These are phyloP conservation scores for Pelecanoides urinatrix DNA, from an alignment of 2,113 vertebrate genomes.

Conservation along the genomic window DNA sequence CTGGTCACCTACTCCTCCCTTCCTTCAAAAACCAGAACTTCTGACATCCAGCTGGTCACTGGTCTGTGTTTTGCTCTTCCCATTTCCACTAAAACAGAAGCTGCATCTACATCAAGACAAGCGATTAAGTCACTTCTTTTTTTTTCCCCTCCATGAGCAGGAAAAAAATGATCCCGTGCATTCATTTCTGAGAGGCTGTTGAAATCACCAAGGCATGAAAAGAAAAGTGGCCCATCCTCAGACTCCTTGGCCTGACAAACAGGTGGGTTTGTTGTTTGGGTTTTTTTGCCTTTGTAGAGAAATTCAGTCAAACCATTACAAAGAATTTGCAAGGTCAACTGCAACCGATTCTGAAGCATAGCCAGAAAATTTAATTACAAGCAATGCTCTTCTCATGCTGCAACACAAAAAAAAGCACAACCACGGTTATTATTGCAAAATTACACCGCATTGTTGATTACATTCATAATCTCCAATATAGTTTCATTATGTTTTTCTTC, in stretches of 20 bases:
- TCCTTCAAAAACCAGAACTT: background rate
- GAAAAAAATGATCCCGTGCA: background rate
- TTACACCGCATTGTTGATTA: accelerated
- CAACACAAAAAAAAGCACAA: background rate
- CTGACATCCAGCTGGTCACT: accelerated
- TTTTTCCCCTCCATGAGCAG: background rate
- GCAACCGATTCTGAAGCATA: background rate
- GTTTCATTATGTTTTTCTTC: background rate
- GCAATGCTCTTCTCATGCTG: background rate
- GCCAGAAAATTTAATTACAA: background rate
- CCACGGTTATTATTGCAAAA: background rate
- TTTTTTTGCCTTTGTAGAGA: background rate
- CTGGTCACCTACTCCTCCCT: background rate
- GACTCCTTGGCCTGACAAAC: background rate
- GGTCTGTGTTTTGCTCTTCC: background rate
- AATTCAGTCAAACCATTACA: background rate
- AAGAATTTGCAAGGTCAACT: background rate
- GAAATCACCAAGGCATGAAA: background rate
- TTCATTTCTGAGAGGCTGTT: background rate
- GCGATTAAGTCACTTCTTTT: background rate
- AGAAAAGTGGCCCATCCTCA: background rate
- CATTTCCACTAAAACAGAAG: background rate
- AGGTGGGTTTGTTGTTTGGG: background rate
- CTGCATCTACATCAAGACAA: background rate
- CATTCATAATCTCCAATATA: accelerated